Evolutionary conservation across 2,113 vertebrate species (phyloP).

Genomic region (Hyperopisus bebe): DNA sequence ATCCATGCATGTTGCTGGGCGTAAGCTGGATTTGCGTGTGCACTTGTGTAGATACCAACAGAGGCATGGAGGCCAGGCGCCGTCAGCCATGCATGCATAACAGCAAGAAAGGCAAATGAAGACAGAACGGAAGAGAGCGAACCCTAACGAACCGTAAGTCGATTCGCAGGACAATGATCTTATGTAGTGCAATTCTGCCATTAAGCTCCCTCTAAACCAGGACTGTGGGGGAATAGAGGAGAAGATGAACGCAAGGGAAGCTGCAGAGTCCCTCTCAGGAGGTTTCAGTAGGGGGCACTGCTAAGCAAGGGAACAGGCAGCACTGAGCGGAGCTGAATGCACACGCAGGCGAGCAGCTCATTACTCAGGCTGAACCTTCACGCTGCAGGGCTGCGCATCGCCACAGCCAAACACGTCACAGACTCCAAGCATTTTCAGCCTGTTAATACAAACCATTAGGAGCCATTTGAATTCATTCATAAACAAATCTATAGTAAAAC

Average conservation of each 20-base stretch:
- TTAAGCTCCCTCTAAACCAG: background rate
- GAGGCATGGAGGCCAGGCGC: background rate
- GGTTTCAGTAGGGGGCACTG: slow-evolving; percentile 68
- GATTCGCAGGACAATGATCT: background rate
- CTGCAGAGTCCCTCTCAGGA: slow-evolving; percentile 34
- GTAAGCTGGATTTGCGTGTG: background rate
- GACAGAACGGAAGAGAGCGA: background rate
- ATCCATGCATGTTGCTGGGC: background rate
- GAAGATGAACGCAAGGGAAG: background rate
- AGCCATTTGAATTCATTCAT: background rate
- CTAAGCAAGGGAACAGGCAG: slow-evolving; percentile 45
- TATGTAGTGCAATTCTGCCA: background rate
- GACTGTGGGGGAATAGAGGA: background rate
- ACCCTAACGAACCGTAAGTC: background rate
- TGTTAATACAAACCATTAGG: background rate
- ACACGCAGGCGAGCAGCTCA: background rate
- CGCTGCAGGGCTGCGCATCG: background rate
- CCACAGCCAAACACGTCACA: background rate
- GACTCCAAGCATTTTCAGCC: background rate
- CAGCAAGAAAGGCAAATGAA: background rate
- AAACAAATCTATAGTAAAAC: background rate
- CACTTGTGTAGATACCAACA: background rate
- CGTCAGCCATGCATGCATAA: background rate
- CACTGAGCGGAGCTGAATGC: background rate
- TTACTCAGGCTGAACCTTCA: background rate